Base-by-base conservation (phyloP, 2,113 vertebrate genomes). In the Brachyhypopomus gauderio region DNA sequence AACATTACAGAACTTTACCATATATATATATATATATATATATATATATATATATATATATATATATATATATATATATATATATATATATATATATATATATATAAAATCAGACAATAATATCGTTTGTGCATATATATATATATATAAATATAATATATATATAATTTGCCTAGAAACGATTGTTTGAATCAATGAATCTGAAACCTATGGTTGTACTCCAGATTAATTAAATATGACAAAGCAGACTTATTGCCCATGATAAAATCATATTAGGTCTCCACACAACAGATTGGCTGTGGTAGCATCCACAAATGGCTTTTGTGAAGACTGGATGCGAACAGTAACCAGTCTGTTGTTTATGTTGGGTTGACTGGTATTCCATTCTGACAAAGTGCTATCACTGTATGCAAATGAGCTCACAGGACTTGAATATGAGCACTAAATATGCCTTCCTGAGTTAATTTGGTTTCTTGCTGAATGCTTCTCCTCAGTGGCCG, bases 391-490 rank as follows among this genome's bases (percentile, higher is more conserved):
- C 23, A 75, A 71, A 78, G 55, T 73, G 70, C 63, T 52, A 36
- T 25, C 27, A 25, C 48, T 78, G 72, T 72, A 80, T 62, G 59
- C 79, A 80, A 67, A 62, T 41, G 72, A 55, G n/a, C 20, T 30
- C n/a, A 48, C 41, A 76, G 72, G 52, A 76, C 72, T 71, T 82
- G 38, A 72, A 55, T 27, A 48, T 6, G 66, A 67, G 74, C 64
- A 76, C 48, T 59, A 48, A 67, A 84, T 58, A 83, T 85, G 83
- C 85, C 85, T 86, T 85, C 55, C 59, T 77, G 72, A 72, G 34
- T 66, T 64, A n/a, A 34, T 72, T 72, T 75, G 62, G 59, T 62
- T 45, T 83, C 72, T 45, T 77, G 59, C 63, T 81, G 70, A 77
- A 56, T 60, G 52, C 38, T 66, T 76, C 20, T 34, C 75, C 48